phyloP scores from a whole-genome alignment of 2,888 invertebrate genomes.

The Leptinotarsa haldemani region DNA sequence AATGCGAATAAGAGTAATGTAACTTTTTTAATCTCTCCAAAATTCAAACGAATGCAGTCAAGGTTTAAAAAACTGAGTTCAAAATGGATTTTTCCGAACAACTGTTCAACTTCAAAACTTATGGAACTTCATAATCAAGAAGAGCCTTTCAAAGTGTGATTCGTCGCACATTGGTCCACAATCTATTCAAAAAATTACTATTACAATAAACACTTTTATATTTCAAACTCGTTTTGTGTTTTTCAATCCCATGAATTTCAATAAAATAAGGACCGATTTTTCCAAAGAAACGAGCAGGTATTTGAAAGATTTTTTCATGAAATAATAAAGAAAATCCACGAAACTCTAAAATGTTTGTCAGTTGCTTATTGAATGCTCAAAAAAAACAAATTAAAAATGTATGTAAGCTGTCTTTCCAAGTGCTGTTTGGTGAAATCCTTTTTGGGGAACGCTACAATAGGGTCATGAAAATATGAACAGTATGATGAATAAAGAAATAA shows the following conservation, averaged over 20 bases:
- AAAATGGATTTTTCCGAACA: too few relatives aligned
- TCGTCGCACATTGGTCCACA: not conserved
- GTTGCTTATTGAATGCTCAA: not conserved
- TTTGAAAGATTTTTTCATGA: not conserved
- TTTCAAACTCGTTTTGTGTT: not conserved
- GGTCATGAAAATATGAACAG: constrained; percentile 9
- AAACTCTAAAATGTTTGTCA: not conserved
- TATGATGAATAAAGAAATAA: not conserved
- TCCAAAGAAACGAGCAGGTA: not conserved
- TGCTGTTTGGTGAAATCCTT: constrained; percentile 46
- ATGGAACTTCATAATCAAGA: too few relatives aligned
- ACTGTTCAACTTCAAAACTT: too few relatives aligned
- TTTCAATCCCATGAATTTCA: not conserved
- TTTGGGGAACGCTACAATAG: constrained; percentile 28
- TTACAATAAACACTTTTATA: too few relatives aligned
- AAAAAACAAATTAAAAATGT: not conserved
- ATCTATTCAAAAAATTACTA: not conserved
- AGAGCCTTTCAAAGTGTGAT: too few relatives aligned
- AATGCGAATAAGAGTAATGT: too few relatives aligned
- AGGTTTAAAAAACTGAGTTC: too few relatives aligned
- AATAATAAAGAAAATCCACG: not conserved
- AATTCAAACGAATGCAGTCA: too few relatives aligned
- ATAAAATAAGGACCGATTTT: not conserved
- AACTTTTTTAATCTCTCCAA: too few relatives aligned
- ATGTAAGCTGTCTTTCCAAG: constrained; percentile 15